These are phyloP conservation scores for Lumbricus terrestris DNA, from an alignment of 2,888 invertebrate genomes.

Conservation along the genomic window DNA sequence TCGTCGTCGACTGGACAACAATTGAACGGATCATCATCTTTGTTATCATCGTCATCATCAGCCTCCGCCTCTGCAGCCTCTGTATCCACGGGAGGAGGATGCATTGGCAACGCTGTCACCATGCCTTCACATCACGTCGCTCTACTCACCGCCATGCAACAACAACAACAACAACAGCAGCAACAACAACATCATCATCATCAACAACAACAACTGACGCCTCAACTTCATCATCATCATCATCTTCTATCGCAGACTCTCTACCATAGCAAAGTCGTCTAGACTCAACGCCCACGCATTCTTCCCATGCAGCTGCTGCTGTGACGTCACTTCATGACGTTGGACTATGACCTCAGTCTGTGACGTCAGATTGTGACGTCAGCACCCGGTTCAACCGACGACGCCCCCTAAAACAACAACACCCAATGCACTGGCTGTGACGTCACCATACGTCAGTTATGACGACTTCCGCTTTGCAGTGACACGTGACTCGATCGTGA, in stretches of 20 bases:
- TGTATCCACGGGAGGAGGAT: neutral
- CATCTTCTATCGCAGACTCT: neutral
- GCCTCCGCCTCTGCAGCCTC: neutral
- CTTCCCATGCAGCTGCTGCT: neutral
- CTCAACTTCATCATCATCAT: neutral
- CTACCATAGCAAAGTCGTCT: neutral
- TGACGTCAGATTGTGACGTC: too few species aligned
- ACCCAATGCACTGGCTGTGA: neutral
- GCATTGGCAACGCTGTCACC: neutral
- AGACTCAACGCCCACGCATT: neutral
- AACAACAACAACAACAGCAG: neutral
- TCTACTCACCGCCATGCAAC: neutral
- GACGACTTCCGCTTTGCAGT: neutral
- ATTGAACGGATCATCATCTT: neutral
- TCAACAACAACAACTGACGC: neutral
- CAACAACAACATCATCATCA: neutral
- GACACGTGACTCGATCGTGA: neutral
- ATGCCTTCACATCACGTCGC: constrained; percentile 10
- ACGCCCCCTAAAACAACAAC: neutral
- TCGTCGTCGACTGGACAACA: neutral
- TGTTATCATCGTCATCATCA: too few species aligned
- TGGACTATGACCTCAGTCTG: too few species aligned
- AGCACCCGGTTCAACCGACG: too few species aligned
- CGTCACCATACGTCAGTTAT: neutral
- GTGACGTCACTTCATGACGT: neutral